These are phyloP conservation scores for Gulo gulo DNA, from an alignment of 2,113 vertebrate genomes.

Conservation along the genomic window DNA sequence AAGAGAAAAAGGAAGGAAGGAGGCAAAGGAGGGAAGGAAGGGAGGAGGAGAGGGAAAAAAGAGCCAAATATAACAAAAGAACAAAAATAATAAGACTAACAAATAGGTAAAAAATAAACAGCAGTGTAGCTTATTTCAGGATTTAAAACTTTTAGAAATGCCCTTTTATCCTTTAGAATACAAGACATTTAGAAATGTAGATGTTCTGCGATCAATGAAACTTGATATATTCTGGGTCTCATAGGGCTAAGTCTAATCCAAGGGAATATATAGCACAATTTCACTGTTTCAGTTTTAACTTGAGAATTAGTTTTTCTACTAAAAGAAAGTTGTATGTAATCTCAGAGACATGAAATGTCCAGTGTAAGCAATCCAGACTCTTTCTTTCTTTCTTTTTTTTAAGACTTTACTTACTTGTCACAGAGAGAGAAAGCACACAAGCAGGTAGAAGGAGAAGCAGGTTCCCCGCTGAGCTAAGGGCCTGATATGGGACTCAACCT, in stretches of 20 bases:
- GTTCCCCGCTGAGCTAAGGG: no score
- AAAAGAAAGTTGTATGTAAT: not conserved
- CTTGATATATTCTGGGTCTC: not conserved
- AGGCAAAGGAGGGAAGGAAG: accelerated
- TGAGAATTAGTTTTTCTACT: not conserved
- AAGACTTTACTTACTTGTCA: no score
- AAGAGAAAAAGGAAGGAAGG: not conserved
- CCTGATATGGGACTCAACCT: no score
- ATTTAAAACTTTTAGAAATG: not conserved
- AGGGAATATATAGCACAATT: not conserved
- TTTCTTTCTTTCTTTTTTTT: no score
- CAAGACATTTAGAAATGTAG: not conserved
- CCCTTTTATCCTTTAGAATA: not conserved
- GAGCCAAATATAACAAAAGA: not conserved
- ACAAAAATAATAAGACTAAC: not conserved
- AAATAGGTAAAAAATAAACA: not conserved
- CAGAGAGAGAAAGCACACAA: no score
- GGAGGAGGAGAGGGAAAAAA: not conserved
- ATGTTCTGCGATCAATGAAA: not conserved
- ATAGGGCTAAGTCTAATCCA: not conserved
- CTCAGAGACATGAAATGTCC: not conserved
- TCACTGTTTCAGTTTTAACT: not conserved
- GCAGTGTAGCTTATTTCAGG: not conserved
- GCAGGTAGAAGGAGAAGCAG: no score
- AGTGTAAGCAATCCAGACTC: not conserved